Evolutionary conservation across 2,113 vertebrate genomes (phyloP).

Genomic region (Axis porcinus): DNA sequence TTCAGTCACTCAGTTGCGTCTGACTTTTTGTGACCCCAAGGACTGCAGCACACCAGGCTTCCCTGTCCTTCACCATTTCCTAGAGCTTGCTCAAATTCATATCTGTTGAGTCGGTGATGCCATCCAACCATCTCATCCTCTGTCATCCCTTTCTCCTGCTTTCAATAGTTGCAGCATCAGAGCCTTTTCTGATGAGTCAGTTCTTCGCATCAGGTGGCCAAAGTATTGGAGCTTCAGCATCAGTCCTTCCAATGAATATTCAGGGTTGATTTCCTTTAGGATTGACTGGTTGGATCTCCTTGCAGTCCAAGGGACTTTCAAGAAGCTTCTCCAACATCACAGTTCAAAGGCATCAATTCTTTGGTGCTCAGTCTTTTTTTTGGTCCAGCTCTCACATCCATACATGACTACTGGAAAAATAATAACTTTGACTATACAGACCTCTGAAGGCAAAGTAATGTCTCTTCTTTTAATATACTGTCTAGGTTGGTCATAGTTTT

Average conservation of each 20-base stretch:
- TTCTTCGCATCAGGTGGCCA: background rate
- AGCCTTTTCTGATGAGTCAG: background rate
- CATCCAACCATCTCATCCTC: background rate
- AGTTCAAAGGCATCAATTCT: background rate
- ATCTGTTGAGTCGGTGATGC: background rate
- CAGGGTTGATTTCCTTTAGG: background rate
- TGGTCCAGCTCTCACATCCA: background rate
- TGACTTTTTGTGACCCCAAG: fast-evolving
- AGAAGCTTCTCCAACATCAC: background rate
- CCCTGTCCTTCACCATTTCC: background rate
- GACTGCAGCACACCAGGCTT: background rate
- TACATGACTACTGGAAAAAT: background rate
- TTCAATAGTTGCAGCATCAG: background rate
- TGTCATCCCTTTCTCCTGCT: background rate
- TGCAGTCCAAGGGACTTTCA: background rate
- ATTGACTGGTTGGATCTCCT: background rate
- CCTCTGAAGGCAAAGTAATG: background rate
- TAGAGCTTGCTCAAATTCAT: background rate
- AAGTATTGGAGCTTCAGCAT: background rate
- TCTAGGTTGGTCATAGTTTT: background rate
- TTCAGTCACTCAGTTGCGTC: background rate
- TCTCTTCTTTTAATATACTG: background rate
- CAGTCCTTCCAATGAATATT: background rate
- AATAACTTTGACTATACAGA: fast-evolving
- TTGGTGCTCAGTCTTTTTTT: background rate